Evolutionary conservation across 2,888 invertebrate species (phyloP).

Genomic region (Gymnosoma rotundatum): DNA sequence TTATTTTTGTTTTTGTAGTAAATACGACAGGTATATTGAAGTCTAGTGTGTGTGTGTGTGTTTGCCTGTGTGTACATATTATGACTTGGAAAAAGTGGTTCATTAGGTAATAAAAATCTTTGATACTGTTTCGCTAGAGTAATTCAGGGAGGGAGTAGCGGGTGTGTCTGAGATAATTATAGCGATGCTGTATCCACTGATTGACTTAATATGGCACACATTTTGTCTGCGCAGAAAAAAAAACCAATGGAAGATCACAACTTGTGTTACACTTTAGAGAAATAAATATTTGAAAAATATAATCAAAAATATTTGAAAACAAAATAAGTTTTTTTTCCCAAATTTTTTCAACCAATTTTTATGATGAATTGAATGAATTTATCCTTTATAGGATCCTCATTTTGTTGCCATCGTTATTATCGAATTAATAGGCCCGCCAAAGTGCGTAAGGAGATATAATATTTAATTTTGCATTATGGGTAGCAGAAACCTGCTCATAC

Average conservation of each 20-base stretch:
- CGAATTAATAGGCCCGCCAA: too few species aligned
- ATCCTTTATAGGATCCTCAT: too few species aligned
- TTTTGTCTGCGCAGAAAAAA: background rate
- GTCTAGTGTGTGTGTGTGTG: background rate
- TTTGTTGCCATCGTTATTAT: too few species aligned
- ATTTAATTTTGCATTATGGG: too few species aligned
- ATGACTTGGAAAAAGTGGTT: slow-evolving; percentile 64
- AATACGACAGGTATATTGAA: background rate
- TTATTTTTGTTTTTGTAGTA: background rate
- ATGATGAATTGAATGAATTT: too few species aligned
- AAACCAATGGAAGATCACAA: background rate
- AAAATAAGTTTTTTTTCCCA: too few species aligned
- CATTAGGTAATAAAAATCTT: slow-evolving; percentile 67
- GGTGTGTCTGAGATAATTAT: slow-evolving; percentile 27
- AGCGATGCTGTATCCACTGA: background rate
- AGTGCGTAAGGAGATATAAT: too few species aligned
- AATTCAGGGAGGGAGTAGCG: background rate
- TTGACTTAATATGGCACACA: slow-evolving; percentile 20
- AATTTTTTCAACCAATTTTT: too few species aligned
- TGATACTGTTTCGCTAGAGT: slow-evolving; percentile 10
- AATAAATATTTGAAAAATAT: too few species aligned
- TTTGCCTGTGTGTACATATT: slow-evolving; percentile 13
- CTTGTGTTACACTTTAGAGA: too few species aligned
- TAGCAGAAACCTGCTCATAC: too few species aligned
- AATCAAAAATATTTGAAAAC: too few species aligned